A percentile compares a stretch with the other conserved stretches of the same genome.
Conservation (phyloP, 1,140 invertebrate genomes). For the Ceratina calcarata region DNA sequence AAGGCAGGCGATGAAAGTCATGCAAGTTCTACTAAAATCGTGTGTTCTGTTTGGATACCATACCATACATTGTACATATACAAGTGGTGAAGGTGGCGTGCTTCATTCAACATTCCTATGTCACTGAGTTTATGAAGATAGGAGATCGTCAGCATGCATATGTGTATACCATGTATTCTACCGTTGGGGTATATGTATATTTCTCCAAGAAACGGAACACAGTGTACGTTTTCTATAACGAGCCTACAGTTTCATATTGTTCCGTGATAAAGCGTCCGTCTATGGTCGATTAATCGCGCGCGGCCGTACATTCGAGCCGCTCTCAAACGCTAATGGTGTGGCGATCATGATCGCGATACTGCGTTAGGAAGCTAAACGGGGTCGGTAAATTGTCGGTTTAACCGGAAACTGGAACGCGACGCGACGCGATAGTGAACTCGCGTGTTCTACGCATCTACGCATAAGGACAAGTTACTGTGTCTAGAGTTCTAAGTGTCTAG, state of each 20-base stretch:
- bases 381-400: neutral
- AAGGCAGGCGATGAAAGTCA: constrained; percentile 7
- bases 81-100: constrained; percentile 41
- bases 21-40: constrained; percentile 29
- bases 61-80: neutral
- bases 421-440: constrained; percentile 16
- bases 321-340: constrained; percentile 27
- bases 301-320: neutral
- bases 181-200: neutral
- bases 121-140: constrained; percentile 7
- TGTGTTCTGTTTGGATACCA: neutral
- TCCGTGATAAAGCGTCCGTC: constrained; percentile 3
- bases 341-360: constrained; percentile 2
- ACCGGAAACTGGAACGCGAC: constrained; percentile 2
- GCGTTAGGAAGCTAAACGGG: neutral
- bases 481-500: constrained; percentile 59
- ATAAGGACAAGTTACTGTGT: constrained; percentile 45
- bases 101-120: constrained; percentile 60
- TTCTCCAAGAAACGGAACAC: neutral
- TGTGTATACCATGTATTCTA: constrained; percentile 24
- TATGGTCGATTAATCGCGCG: constrained; percentile 3
- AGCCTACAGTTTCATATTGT: neutral
- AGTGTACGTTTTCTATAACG: neutral
- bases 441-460: constrained; percentile 56
- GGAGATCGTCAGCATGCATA: constrained; percentile 22